Conservation (phyloP, 2,888 invertebrate genomes). For the Mythimna ferrago region DNA sequence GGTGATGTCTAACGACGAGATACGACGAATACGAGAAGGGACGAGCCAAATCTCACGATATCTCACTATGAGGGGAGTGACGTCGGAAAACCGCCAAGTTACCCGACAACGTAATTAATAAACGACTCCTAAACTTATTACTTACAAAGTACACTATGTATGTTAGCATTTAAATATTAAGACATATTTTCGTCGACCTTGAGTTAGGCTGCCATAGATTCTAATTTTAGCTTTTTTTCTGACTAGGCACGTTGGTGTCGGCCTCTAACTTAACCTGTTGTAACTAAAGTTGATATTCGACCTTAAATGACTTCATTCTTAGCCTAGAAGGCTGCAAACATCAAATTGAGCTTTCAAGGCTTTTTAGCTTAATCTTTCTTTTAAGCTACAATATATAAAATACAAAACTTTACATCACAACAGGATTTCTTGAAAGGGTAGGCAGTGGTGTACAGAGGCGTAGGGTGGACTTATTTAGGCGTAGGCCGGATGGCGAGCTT, state of each 20-base stretch:
- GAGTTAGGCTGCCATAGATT: background rate
- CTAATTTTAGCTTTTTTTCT: background rate
- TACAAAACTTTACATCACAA: too few species aligned
- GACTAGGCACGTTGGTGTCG: background rate
- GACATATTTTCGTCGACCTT: slow-evolving; percentile 1
- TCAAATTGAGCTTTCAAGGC: slow-evolving; percentile 4
- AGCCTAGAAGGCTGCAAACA: background rate
- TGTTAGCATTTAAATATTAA: background rate
- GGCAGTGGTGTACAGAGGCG: too few species aligned
- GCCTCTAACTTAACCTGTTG: slow-evolving; percentile 2
- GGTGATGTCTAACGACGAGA: too few species aligned
- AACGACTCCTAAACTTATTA: too few species aligned
- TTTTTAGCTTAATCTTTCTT: background rate
- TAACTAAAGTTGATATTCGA: slow-evolving; percentile 13
- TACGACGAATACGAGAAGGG: too few species aligned
- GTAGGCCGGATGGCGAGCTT: too few species aligned
- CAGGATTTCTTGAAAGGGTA: too few species aligned
- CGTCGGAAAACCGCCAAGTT: too few species aligned
- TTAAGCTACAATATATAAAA: background rate
- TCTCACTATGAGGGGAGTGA: too few species aligned
- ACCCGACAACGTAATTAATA: too few species aligned
- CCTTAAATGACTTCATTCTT: slow-evolving; percentile 18
- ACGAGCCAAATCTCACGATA: too few species aligned
- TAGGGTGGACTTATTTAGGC: too few species aligned
- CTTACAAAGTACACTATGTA: background rate